phyloP scores from a whole-genome alignment of 2,888 invertebrate genomes.

The Agriotes lineatus region DNA sequence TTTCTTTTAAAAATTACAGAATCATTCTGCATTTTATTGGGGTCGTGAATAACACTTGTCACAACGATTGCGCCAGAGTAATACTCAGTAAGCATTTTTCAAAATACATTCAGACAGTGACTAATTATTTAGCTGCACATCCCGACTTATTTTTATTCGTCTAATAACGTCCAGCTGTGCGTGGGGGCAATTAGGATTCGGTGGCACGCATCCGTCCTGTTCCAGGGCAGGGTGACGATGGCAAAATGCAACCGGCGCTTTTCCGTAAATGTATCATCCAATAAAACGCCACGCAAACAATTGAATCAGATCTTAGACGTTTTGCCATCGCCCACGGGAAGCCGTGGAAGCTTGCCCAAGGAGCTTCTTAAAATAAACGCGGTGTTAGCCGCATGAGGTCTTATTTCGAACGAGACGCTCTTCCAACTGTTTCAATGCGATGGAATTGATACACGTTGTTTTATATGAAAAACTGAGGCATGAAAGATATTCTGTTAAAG shows the following conservation, averaged over 20 bases:
- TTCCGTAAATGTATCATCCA: constrained; percentile 13
- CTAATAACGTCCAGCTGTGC: background rate
- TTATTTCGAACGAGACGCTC: constrained; percentile 39
- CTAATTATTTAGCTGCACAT: background rate
- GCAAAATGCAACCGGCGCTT: constrained; percentile 16
- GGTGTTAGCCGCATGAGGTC: constrained; percentile 50
- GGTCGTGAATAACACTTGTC: too few species aligned
- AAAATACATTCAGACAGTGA: background rate
- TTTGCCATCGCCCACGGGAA: constrained; percentile 42
- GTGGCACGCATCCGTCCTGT: background rate
- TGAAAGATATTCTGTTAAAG: too few species aligned
- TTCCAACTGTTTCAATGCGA: background rate
- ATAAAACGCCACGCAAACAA: constrained; percentile 47
- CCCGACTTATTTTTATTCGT: background rate
- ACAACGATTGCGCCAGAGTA: too few species aligned
- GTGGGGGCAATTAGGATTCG: constrained; percentile 4
- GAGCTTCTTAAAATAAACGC: constrained; percentile 56
- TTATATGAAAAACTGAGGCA: too few species aligned
- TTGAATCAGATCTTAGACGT: constrained; percentile 53
- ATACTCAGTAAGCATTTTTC: too few species aligned
- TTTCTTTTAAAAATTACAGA: too few species aligned
- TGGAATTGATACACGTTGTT: too few species aligned
- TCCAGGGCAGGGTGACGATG: background rate
- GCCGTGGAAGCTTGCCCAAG: constrained; percentile 61
- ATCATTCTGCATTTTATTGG: too few species aligned